Conservation (phyloP, 2,113 vertebrate genomes). For the Tetrax tetrax region DNA sequence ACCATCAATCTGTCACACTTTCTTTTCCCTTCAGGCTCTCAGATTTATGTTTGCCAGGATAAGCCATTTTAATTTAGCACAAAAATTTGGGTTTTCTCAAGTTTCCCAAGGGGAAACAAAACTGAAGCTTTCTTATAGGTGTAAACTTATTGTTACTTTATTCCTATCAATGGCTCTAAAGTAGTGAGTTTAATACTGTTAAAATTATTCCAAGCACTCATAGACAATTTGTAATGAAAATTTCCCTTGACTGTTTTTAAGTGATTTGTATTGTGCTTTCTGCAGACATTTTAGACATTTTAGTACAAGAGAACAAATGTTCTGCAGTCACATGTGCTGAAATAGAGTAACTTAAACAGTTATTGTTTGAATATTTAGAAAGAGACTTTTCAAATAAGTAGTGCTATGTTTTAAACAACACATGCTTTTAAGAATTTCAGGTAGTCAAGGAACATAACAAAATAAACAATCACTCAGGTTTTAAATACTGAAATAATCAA, state of each 20-base stretch:
- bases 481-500: background rate
- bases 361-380: background rate
- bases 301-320: background rate
- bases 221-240: background rate
- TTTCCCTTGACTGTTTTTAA: background rate
- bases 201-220: background rate
- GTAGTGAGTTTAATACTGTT: background rate
- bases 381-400: background rate
- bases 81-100: background rate
- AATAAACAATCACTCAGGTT: background rate
- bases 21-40: background rate
- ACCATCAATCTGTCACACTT: background rate
- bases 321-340: background rate
- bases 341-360: background rate
- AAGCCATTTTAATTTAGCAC: background rate
- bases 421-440: background rate
- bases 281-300: background rate
- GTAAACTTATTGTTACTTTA: background rate
- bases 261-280: background rate
- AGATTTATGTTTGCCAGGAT: background rate
- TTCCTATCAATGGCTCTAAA: background rate
- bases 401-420: background rate
- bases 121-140: background rate
- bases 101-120: background rate
- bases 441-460: background rate